Evolutionary conservation across 2,113 vertebrate genomes (phyloP).

Genomic region (Pangasianodon hypophthalmus): DNA sequence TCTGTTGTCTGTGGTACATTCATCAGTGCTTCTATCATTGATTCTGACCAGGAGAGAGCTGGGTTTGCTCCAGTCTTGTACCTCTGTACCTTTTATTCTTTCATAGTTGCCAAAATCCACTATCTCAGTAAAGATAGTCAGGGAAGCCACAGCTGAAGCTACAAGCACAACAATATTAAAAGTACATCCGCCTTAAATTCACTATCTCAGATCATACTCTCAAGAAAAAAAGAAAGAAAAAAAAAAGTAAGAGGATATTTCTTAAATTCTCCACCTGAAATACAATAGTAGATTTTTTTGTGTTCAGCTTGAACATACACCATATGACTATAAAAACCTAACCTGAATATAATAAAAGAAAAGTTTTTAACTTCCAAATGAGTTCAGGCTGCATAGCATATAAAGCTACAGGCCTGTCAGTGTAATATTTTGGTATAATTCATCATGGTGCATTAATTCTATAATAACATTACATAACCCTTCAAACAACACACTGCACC

Average conservation of each 20-base stretch:
- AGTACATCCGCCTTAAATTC: neutral
- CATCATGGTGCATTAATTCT: constrained; percentile 98
- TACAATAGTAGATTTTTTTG: neutral
- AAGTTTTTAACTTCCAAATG: constrained; percentile 90
- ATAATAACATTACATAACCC: constrained; percentile 95
- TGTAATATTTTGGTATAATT: constrained; percentile 94
- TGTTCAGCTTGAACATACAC: neutral
- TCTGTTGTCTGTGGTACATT: constrained; percentile 35
- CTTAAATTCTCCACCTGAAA: neutral
- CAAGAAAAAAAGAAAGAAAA: neutral
- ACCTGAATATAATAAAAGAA: constrained; percentile 81
- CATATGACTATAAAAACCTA: neutral
- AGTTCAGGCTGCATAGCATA: constrained; percentile 84
- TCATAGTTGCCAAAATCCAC: neutral
- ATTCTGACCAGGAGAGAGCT: constrained; percentile 23
- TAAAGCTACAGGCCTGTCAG: constrained; percentile 91
- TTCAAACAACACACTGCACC: constrained; percentile 89
- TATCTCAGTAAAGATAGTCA: neutral
- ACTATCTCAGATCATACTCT: neutral
- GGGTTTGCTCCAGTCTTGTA: constrained; percentile 3
- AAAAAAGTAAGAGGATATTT: neutral
- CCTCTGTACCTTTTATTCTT: neutral
- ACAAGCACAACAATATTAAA: neutral
- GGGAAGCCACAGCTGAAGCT: neutral
- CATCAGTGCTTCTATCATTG: constrained; percentile 15